Conservation (phyloP, 2,113 vertebrate genomes). For the Elanoides forficatus region DNA sequence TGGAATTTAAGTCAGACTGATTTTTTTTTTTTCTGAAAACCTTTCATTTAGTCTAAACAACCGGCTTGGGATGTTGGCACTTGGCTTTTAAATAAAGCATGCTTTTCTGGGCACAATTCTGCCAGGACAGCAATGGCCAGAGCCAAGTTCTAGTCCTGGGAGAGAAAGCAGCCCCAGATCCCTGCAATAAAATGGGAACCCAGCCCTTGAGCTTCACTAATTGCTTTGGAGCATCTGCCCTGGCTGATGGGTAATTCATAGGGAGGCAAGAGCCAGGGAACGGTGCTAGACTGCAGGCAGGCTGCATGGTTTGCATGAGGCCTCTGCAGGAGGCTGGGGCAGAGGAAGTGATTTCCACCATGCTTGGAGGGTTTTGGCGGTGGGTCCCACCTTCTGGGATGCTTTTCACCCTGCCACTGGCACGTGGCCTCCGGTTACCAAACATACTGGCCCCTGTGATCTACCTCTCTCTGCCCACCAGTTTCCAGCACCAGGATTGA, state of each 20-base stretch:
- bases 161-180: not conserved
- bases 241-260: not conserved
- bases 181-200: not conserved
- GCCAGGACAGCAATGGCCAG: not conserved
- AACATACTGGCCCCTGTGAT: rapidly evolving
- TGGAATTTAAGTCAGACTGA: conserved; percentile 27
- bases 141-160: not conserved
- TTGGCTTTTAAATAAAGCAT: not conserved
- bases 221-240: not conserved
- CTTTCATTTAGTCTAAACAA: conserved; percentile 43
- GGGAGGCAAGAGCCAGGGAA: not conserved
- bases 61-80: not conserved
- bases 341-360: not conserved
- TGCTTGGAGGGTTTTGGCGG: not conserved
- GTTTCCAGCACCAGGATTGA: not conserved
- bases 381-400: not conserved
- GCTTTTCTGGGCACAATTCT: not conserved
- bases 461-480: not conserved
- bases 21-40: not conserved
- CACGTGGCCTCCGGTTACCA: not conserved
- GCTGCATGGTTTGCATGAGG: not conserved
- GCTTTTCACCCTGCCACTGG: not conserved
- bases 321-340: not conserved
- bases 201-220: not conserved
- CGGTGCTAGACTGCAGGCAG: not conserved